These are phyloP conservation scores for Smithornis capensis DNA, from an alignment of 2,113 vertebrate genomes.

Conservation along the genomic window DNA sequence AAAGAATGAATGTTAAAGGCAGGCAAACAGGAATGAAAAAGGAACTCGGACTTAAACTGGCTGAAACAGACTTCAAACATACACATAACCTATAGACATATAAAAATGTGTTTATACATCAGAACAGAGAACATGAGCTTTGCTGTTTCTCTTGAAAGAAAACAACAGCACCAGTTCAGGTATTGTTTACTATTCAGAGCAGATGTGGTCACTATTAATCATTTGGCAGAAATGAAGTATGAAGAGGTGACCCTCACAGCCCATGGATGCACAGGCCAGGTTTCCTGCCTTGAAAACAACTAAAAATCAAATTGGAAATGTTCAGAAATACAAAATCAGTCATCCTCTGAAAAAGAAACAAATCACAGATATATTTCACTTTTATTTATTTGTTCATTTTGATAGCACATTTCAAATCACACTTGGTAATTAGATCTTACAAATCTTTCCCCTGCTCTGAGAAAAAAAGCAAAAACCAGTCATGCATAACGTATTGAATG, in stretches of 20 bases:
- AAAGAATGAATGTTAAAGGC: not conserved
- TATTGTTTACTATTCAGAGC: not conserved
- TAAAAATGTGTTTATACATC: not conserved
- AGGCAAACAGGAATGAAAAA: not conserved
- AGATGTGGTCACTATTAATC: not conserved
- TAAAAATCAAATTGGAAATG: not conserved
- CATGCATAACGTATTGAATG: constrained; percentile 33
- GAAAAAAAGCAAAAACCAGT: constrained; percentile 28
- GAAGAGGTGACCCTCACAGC: not conserved
- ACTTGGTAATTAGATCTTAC: constrained; percentile 22
- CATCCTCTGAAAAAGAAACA: not conserved
- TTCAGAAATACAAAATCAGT: not conserved
- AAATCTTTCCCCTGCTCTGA: constrained; percentile 14
- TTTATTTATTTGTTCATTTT: constrained; percentile 40
- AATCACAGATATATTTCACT: not conserved
- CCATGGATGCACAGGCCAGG: not conserved
- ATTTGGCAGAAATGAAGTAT: not conserved
- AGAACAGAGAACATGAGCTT: not conserved
- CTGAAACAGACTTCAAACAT: not conserved
- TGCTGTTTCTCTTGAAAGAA: not conserved
- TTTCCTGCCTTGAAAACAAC: not conserved
- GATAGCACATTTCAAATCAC: constrained; percentile 28
- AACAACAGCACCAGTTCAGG: not conserved
- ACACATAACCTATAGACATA: not conserved
- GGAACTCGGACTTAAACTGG: not conserved